Evolutionary conservation across 2,113 vertebrate genomes (phyloP).

Genomic region (Prionailurus viverrinus): DNA sequence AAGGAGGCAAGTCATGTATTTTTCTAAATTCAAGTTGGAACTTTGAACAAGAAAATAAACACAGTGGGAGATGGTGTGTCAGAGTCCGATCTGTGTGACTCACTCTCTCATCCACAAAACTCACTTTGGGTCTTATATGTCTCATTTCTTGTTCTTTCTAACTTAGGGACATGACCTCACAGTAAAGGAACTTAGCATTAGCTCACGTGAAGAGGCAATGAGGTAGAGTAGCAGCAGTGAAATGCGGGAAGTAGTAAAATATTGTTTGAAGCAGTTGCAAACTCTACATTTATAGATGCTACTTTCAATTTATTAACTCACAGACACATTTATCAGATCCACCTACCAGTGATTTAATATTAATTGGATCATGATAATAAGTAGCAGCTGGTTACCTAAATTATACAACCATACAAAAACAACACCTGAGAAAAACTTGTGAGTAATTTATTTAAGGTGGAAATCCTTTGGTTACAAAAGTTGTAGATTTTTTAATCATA

Average conservation of each 20-base stretch:
- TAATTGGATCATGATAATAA: constrained; percentile 5
- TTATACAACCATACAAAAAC: constrained; percentile 41
- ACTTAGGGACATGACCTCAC: constrained; percentile 56
- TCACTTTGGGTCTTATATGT: neutral
- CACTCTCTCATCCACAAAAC: constrained; percentile 40
- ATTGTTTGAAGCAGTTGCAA: neutral
- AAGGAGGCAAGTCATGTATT: constrained; percentile 2
- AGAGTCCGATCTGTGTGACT: constrained; percentile 50
- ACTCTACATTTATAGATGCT: neutral
- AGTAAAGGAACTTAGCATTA: constrained; percentile 18
- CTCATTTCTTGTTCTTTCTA: constrained; percentile 34
- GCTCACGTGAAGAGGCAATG: neutral
- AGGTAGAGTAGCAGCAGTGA: neutral
- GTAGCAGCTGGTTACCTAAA: neutral
- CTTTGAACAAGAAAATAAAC: constrained; percentile 49
- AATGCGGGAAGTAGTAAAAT: neutral
- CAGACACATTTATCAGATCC: neutral
- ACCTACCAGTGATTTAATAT: neutral
- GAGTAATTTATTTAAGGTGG: neutral
- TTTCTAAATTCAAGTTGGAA: constrained; percentile 46
- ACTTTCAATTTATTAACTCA: neutral
- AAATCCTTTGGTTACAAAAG: constrained; percentile 26
- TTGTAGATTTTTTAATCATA: neutral
- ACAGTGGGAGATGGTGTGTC: neutral
- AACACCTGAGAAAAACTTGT: neutral